Base-by-base conservation (phyloP, 2,888 invertebrate species). In the Linnaemya vulpina region DNA sequence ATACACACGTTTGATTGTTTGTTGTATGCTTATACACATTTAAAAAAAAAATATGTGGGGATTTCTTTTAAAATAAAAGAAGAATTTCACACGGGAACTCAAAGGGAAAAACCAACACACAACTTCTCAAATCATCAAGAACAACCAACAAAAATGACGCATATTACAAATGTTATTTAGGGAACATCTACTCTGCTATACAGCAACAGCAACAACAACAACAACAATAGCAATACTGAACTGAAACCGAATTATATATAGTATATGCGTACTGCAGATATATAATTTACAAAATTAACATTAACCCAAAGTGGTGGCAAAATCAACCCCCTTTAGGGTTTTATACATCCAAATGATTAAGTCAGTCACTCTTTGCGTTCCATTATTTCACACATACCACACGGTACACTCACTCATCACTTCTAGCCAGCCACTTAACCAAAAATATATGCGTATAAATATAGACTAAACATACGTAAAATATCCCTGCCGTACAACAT, bases 41-140 rank as follows among this genome's bases (percentile, higher is more conserved):
- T 20, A 13, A 35, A 20, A 35, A 15, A 65, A 73, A 25, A n/a
- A n/a, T n/a, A 3, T 30, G 38, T 38, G 30, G 51, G 43, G 58
- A 76, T 38, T 51, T 78, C 49, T 60, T 77, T 53, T 3, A 46
- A 60, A 67, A 79, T 40, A 65, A 80, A 73, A 63, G n/a, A 73
- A 63, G 81, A 85, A 78, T 85, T 85, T 85, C 85, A 85, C 85
- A 85, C 85, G 85, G 85, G 85, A 82, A 85, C 78, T 68, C 55
- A 65, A 70, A 70, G 62, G 38, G 53, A 67, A 80, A 63, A 73
- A 46, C 53, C 67, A 70, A 77, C 67, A 77, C 77, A 51, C 74
- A 81, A 77, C 76, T 84, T 73, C 67, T 71, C 75, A 49, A 81
- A 71, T 76, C 70, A 76, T 76, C 81, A 82, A 55, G 63, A 70